A percentile compares a stretch with the other conserved stretches of the same genome.
phyloP scores from a whole-genome alignment of 1,140 invertebrate genomes.

The Neodiprion lecontei region DNA sequence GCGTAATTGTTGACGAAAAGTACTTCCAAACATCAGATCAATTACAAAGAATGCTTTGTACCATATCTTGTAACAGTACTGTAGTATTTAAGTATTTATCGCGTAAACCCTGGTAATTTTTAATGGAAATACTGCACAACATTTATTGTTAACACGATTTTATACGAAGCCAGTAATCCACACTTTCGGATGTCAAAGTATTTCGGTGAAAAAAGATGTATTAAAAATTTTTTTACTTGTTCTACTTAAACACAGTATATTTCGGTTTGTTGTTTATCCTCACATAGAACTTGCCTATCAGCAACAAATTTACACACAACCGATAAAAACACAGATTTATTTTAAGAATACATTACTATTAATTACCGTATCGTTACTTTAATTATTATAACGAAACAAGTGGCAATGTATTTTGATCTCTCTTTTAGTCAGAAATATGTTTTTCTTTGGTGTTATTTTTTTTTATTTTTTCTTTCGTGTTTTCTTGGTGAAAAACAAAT shows the following conservation, averaged over 20 bases:
- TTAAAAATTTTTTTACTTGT: constrained; percentile 24
- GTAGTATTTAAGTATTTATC: neutral
- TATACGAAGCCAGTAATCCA: neutral
- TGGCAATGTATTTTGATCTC: constrained; percentile 78
- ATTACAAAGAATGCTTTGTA: neutral
- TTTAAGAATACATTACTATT: constrained; percentile 57
- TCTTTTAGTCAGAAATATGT: constrained; percentile 72
- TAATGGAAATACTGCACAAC: neutral
- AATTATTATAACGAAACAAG: constrained; percentile 66
- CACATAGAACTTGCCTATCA: constrained; percentile 51
- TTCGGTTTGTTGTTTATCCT: constrained; percentile 45
- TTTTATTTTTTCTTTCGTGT: constrained; percentile 33
- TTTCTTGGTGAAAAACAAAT: constrained; percentile 52
- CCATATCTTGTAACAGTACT: neutral
- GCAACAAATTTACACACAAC: constrained; percentile 45
- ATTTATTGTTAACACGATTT: neutral
- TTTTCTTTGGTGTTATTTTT: constrained; percentile 42
- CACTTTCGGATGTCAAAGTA: neutral
- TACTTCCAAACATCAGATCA: neutral
- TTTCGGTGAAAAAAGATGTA: no score
- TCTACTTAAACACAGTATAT: constrained; percentile 28
- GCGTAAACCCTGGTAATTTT: neutral
- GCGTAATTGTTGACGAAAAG: neutral
- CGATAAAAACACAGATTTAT: constrained; percentile 47
- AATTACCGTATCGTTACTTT: constrained; percentile 61